Evolutionary conservation across 2,113 vertebrate species (phyloP).

Genomic region (Hyla sarda): DNA sequence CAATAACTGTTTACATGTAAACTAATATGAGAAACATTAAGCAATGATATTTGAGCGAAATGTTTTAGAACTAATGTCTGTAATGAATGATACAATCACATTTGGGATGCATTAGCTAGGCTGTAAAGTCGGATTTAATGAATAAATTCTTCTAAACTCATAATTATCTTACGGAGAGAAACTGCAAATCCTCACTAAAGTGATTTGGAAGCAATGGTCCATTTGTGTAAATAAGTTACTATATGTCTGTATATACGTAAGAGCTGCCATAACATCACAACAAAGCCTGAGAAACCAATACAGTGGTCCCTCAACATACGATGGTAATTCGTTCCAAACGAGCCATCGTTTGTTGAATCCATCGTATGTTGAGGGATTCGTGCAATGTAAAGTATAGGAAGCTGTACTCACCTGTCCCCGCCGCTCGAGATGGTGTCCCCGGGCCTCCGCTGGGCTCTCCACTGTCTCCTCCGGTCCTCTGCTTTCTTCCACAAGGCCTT

Average conservation of each 20-base stretch:
- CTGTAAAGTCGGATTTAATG: not conserved
- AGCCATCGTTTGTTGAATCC: too few species aligned
- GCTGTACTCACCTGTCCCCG: too few species aligned
- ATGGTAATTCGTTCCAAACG: too few species aligned
- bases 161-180: not conserved
- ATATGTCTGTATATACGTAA: not conserved
- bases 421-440: too few species aligned
- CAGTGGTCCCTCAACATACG: too few species aligned
- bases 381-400: too few species aligned
- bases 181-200: not conserved
- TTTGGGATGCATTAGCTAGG: slow-evolving; percentile 9
- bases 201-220: not conserved
- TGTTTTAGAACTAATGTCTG: not conserved
- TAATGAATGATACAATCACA: not conserved
- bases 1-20: not conserved
- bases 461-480: too few species aligned
- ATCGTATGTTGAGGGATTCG: too few species aligned
- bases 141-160: not conserved
- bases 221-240: slow-evolving; percentile 17
- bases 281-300: not conserved
- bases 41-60: not conserved
- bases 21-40: not conserved
- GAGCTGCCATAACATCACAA: not conserved
- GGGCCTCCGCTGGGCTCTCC: too few species aligned
- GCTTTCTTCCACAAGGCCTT: too few species aligned